Percentiles rank a stretch among this genome's conserved stretches.
Conservation (phyloP, 2,888 invertebrate species). For the Hydriomena furcata region DNA sequence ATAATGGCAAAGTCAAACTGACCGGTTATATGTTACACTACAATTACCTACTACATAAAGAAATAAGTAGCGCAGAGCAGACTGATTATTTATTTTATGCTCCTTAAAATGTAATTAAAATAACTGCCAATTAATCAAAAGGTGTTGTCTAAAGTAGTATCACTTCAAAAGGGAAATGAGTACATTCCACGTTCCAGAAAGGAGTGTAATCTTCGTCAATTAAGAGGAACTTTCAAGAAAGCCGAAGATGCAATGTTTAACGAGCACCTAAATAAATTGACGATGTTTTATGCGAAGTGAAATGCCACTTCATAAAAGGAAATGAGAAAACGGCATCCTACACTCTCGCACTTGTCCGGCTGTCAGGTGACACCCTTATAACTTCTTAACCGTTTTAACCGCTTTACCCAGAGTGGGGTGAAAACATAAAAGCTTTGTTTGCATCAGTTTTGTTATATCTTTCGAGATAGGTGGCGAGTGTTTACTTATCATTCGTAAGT, state of each 20-base stretch:
- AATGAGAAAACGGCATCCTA: slow-evolving; percentile 48
- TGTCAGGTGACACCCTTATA: slow-evolving; percentile 34
- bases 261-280: slow-evolving; percentile 33
- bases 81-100: slow-evolving; percentile 31
- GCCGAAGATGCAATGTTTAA: slow-evolving; percentile 28
- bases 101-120: slow-evolving; percentile 34
- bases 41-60: slow-evolving; percentile 19
- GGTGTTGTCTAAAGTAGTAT: no score
- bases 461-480: slow-evolving; percentile 45
- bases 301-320: slow-evolving; percentile 45
- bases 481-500: slow-evolving; percentile 64
- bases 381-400: slow-evolving; percentile 22
- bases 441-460: slow-evolving; percentile 44
- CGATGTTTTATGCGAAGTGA: slow-evolving; percentile 31
- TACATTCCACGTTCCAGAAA: slow-evolving; percentile 10
- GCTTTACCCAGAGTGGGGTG: slow-evolving; percentile 35
- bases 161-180: not conserved
- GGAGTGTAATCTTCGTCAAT: slow-evolving; percentile 21
- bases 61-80: not conserved
- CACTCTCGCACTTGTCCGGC: slow-evolving; percentile 30
- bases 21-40: slow-evolving; percentile 28
- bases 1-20: slow-evolving; percentile 25
- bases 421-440: slow-evolving; percentile 49
- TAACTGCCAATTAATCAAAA: not conserved
- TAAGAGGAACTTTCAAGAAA: slow-evolving; percentile 24